Evolutionary conservation across 2,888 invertebrate genomes (phyloP).

Genomic region (Pegoplata infirma): DNA sequence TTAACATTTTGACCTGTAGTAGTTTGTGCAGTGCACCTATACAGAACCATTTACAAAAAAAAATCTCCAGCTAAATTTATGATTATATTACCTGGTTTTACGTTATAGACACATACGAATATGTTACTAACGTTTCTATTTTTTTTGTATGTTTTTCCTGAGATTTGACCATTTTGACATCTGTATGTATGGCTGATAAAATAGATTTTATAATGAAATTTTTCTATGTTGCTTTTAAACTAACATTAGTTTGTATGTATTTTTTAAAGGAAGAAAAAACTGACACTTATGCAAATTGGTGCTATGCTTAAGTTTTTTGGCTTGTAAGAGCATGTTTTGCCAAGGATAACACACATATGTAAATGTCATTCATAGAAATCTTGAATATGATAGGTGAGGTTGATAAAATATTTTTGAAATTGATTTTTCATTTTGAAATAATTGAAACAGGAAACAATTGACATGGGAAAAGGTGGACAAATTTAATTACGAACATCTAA

Average conservation of each 20-base stretch:
- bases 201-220: conserved; percentile 39
- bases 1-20: no score
- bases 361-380: no score
- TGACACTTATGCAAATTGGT: conserved; percentile 37
- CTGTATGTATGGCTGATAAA: conserved; percentile 31
- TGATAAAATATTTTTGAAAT: not conserved
- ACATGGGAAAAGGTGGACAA: no score
- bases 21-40: no score
- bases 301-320: conserved; percentile 5
- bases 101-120: conserved; percentile 1
- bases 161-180: conserved; percentile 44
- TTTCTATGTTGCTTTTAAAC: not conserved
- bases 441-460: no score
- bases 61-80: no score
- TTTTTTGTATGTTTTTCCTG: not conserved
- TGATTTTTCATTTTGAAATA: no score
- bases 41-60: no score
- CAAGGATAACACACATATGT: not conserved
- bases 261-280: no score
- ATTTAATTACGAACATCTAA: no score
- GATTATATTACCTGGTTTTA: conserved; percentile 35
- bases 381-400: not conserved
- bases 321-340: not conserved
- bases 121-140: not conserved
- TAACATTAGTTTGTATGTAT: not conserved